Conservation (phyloP, 30 jellyfish, hydroid and myxozoan genomes). For the Aurelia aurita complex sp. Pacific region DNA sequence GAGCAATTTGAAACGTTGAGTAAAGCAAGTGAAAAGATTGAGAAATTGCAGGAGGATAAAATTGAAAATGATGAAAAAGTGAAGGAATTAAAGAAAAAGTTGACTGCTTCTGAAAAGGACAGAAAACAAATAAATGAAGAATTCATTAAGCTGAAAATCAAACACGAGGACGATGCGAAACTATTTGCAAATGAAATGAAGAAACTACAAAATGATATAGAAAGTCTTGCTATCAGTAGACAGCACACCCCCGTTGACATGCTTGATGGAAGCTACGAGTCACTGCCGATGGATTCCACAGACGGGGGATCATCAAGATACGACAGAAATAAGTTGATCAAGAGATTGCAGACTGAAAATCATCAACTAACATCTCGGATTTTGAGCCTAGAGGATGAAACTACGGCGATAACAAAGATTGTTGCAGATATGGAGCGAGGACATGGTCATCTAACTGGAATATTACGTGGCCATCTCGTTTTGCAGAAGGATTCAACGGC, state of each 20-base stretch:
- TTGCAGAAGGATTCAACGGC: constrained; percentile 92
- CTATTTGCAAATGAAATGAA: constrained; percentile 42
- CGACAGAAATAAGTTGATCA: constrained; percentile 57
- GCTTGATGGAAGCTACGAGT: constrained; percentile 59
- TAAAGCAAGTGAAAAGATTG: constrained; percentile 6
- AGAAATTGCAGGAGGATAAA: constrained; percentile 34
- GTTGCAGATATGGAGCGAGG: constrained; percentile 99
- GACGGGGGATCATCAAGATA: constrained; percentile 41
- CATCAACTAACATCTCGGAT: constrained; percentile 75
- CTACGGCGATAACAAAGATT: constrained; percentile 88
- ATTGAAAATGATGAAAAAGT: constrained; percentile 40
- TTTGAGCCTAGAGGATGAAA: constrained; percentile 84
- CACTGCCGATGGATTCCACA: constrained; percentile 36
- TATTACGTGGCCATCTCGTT: constrained; percentile 85
- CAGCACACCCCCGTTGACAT: constrained; percentile 27
- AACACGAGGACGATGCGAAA: constrained; percentile 42
- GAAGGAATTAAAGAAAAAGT: constrained; percentile 40
- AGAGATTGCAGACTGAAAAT: constrained; percentile 87
- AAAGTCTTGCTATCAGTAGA: constrained; percentile 2
- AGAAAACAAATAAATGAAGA: constrained; percentile 61
- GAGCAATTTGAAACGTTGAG: constrained; percentile 27
- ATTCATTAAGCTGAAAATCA: constrained; percentile 52
- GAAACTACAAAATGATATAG: constrained; percentile 55
- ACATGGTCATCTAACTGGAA: constrained; percentile 98
- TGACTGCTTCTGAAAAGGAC: constrained; percentile 48